phyloP scores from a whole-genome alignment of 2,797 vertebrate species.

The Nothura maculosa region DNA sequence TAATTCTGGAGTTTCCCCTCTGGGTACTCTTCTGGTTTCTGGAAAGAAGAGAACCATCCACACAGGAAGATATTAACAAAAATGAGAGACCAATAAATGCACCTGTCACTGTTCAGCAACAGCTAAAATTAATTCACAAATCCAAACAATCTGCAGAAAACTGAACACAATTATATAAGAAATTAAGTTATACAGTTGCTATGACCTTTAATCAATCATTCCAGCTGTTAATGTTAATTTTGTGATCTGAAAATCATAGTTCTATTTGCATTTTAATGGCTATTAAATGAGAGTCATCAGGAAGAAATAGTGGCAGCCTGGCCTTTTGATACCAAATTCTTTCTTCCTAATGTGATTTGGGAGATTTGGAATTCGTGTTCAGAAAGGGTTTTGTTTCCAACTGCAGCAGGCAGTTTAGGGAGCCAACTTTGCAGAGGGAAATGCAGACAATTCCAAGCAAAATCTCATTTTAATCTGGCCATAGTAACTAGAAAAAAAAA shows the following conservation, averaged over 20 bases:
- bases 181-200: conserved; percentile 87
- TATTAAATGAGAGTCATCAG: conserved; percentile 87
- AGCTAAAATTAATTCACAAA: conserved; percentile 86
- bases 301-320: conserved; percentile 87
- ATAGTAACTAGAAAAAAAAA: conserved; percentile 72
- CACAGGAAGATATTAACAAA: conserved; percentile 67
- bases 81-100: conserved; percentile 77
- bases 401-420: conserved; percentile 66
- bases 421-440: conserved; percentile 74
- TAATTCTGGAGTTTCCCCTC: conserved; percentile 62
- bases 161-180: conserved; percentile 85
- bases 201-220: conserved; percentile 89
- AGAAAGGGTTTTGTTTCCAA: conserved; percentile 78
- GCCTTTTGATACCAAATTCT: conserved; percentile 83
- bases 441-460: conserved; percentile 76
- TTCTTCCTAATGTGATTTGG: conserved; percentile 80
- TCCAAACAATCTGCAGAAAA: conserved; percentile 86
- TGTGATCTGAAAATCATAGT: conserved; percentile 89
- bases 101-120: conserved; percentile 81
- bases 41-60: conserved; percentile 34
- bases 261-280: conserved; percentile 90
- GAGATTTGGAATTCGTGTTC: conserved; percentile 73
- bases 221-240: conserved; percentile 88
- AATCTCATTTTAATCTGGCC: conserved; percentile 71
- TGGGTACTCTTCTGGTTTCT: conserved; percentile 38